Evolutionary conservation across 2,888 invertebrate species (phyloP), one percentile per base, ranked within the genome.

Genomic region (Euphydryas editha): DNA sequence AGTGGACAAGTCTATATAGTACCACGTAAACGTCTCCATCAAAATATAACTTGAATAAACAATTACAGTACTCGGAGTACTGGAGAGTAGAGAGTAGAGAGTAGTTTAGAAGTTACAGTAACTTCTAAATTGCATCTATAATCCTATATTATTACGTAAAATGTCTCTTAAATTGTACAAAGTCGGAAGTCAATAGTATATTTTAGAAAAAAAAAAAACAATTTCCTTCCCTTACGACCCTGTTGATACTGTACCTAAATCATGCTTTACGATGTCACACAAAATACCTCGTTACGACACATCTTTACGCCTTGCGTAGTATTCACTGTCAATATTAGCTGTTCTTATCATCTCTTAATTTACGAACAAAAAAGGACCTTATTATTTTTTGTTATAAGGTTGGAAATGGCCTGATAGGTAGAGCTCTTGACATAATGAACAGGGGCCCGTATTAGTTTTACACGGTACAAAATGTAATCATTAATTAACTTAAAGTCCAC

Each of bases 301-400:
- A 57, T 61, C 61, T 60, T 55, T 56, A 44, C 65, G 49, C 51
- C 8, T 51, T 57, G 36, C 8, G 47, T 44, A 59, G 47, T 62
- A 47, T 62, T 42, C 42, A 37, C 62, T 37, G 59, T 63, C 59
- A 69, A 69, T 65, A 66, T 66, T 62, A 65, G 56, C 57, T 57
- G n/a, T 62, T 51, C 46, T 65, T 62, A 69, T 63, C 62, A 56
- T 60, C 30, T 42, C 46, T 44, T 24, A 39, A 57, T n/a, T 24
- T 49, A 49, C 21, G 6, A 24, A 24, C 13, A 13, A 10, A 62
- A 44, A 15, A 36, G 36, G 17, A 11, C 15, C 56, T 56, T 62
- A 56, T 36, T 0, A 13, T 0, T 30, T 6, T n/a, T 37, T 1
- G 1, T 0, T 2, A 20, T 36, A 37, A 56, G 62, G 11, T 24